phyloP scores from a whole-genome alignment of 2,113 vertebrate species.

The Triplophysa dalaica region DNA sequence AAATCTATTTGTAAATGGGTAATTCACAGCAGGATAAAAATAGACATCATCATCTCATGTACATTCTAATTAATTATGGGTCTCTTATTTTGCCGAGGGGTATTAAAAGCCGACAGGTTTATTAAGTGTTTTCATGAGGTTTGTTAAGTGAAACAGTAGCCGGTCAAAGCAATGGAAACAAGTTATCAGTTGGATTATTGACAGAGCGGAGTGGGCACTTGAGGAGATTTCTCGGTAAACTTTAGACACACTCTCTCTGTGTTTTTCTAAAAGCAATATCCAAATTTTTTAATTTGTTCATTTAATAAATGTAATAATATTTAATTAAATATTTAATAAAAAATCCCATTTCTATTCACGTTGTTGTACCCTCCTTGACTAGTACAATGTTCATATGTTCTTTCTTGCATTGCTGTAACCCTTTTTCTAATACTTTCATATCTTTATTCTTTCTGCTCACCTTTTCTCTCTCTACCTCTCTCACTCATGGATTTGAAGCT shows the following conservation, averaged over 20 bases:
- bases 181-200: constrained; percentile 57
- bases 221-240: constrained; percentile 41
- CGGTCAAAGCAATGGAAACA: constrained; percentile 35
- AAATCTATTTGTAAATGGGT: constrained; percentile 42
- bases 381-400: not conserved
- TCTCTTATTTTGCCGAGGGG: constrained; percentile 18
- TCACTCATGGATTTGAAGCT: constrained; percentile 34
- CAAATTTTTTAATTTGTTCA: too few relatives aligned
- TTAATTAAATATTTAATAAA: too few relatives aligned
- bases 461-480: constrained; percentile 11
- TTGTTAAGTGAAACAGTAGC: constrained; percentile 41
- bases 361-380: constrained; percentile 1
- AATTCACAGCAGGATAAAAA: constrained; percentile 45
- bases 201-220: constrained; percentile 49
- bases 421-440: not conserved
- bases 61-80: constrained; percentile 26
- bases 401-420: constrained; percentile 22
- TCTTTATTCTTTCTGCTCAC: constrained; percentile 17
- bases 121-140: constrained; percentile 41
- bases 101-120: constrained; percentile 42
- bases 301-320: too few relatives aligned
- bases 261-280: too few relatives aligned
- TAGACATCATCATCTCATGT: constrained; percentile 36
- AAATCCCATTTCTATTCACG: not conserved
- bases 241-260: not conserved